Percentiles rank a stretch among this genome's conserved stretches.
Evolutionary conservation across 2,113 vertebrate species (phyloP).

Genomic region (Pica pica): DNA sequence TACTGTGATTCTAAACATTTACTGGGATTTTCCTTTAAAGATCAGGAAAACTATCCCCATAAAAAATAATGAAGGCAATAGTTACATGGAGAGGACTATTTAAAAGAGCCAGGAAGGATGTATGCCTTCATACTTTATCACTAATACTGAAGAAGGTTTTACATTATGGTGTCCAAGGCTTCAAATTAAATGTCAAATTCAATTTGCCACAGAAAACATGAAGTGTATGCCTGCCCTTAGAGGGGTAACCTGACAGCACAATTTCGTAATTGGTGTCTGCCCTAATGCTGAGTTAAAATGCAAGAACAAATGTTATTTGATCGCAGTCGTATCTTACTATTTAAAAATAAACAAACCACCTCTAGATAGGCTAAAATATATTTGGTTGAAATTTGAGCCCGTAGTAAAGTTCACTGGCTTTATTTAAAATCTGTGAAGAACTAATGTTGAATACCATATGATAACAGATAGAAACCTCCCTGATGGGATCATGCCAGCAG

Average conservation of each 20-base stretch:
- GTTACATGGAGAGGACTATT: neutral
- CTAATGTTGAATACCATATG: neutral
- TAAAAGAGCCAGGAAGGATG: neutral
- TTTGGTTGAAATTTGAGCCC: neutral
- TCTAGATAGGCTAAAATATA: neutral
- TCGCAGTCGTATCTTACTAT: neutral
- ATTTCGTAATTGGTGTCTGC: slow-evolving; percentile 57
- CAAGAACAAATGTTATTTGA: slow-evolving; percentile 25
- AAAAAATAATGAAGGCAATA: neutral
- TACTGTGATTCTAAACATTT: neutral
- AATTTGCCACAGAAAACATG: slow-evolving; percentile 67
- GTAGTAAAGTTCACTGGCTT: neutral
- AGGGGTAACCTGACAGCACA: slow-evolving; percentile 30
- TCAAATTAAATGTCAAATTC: slow-evolving; percentile 77
- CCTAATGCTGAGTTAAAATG: slow-evolving; percentile 20
- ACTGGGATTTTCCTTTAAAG: neutral
- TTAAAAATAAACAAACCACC: slow-evolving; percentile 28
- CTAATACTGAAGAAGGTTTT: slow-evolving; percentile 53
- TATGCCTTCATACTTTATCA: slow-evolving; percentile 18
- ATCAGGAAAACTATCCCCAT: neutral
- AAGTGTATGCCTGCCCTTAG: slow-evolving; percentile 49
- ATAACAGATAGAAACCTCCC: slow-evolving; percentile 6
- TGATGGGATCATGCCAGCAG: neutral
- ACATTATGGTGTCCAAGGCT: slow-evolving; percentile 44
- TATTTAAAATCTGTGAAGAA: neutral